Evolutionary conservation across 2,888 invertebrate genomes (phyloP), one percentile per base, ranked within the genome.

Genomic region (Rotaria sp.): DNA sequence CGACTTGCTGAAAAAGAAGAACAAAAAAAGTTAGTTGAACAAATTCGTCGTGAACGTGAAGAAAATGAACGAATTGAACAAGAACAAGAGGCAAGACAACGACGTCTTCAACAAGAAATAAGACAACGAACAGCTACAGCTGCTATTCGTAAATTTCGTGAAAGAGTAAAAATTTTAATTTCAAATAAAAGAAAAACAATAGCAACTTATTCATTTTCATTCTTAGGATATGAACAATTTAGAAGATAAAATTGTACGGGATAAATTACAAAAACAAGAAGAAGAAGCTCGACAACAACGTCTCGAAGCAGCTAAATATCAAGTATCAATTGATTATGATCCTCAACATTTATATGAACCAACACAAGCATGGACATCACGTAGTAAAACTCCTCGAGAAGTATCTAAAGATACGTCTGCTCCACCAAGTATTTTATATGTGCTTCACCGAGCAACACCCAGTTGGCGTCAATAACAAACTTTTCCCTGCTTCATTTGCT

Each of bases 401-500:
- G 87, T 87, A 75, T 89, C 89, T 24, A 87, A 87, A 15, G 30
- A n/a, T 67, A 35, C 35, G 10, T 30, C 67, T 4, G 90, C 90
- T 11, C 89, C 88, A 74, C 80, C 87, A 11, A 87, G 90, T 21
- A 67, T 67, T 5, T 67, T 67, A 15, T 89, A 89, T 35, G 90
- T 91, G 89, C 90, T 90, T 38, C 91, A 91, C 87, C 89, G 90
- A 87, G 90, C 90, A 85, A 87, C 90, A 57, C 90, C 90, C 18
- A 88, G 89, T 21, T 90, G 90, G 90, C 87, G 90, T 87, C 89
- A 89, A 88, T 15, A 18, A 35, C 7, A 18, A 67, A 67, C 67
- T 35, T n/a, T 67, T 67, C 35, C 67, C 11, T 24, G 7, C 1
- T 18, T 50, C 7, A 24, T 52, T 52, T 21, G 5, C 8, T 52